Evolutionary conservation across 2,888 invertebrate genomes (phyloP), one percentile per base, ranked within the genome.

Genomic region (Hoplodrina ambigua): DNA sequence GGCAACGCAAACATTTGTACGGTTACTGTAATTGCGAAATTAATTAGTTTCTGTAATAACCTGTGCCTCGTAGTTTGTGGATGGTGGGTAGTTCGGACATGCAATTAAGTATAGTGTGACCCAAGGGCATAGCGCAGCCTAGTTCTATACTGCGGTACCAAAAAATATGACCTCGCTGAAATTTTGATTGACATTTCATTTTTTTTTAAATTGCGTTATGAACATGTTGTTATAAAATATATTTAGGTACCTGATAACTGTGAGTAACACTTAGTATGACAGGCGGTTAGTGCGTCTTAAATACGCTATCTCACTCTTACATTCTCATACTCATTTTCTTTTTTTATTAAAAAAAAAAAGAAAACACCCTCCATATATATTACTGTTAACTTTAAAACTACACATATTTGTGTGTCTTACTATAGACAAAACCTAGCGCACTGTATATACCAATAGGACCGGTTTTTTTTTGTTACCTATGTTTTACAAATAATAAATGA

Each of bases 41-140:
- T 77, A 80, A 80, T 80, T 80, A 80, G 65, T 80, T 80, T 80
- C 49, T 58, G 65, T 79, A 80, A 79, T 67, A 75, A 75, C 78
- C 60, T 67, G 78, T 3, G 77, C 50, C 72, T 67, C 52, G 25
- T 55, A 74, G 66, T 69, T 74, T 55, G 75, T 69, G 37, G 41
- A 59, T 56, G 20, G 58, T 46, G 53, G 61, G 52, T 73, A 54
- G 74, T 63, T 78, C 20, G 59, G 56, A 69, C 68, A 69, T 78
- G 63, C 66, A 78, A 78, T 78, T 78, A 74, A 57, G 78, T 66
- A 44, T 59, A 55, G 61, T 61, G 19, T 56, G 25, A 55, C 69
- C 58, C 59, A 49, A 54, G 65, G 69, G 69, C 44, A 66, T 78
- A 49, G 7, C n/a, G 20, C 58, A 64, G 11, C 33, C 54, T 62